These are phyloP conservation scores for Drosophila ironensis DNA, from an alignment of 1,140 invertebrate species.

Conservation along the genomic window DNA sequence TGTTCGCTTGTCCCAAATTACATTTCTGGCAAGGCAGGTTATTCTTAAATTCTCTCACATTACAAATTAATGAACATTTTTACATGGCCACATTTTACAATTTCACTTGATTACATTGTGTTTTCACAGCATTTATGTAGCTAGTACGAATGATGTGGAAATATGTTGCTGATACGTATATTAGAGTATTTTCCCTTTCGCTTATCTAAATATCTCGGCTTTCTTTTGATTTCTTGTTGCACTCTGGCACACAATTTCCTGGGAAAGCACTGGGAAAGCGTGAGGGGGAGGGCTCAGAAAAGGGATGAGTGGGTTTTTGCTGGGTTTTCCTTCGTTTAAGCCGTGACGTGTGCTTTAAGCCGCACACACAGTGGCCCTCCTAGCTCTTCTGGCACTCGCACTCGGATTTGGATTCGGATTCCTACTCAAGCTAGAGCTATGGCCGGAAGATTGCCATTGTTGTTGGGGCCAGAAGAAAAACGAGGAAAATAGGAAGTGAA, in stretches of 20 bases:
- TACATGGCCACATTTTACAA: no score
- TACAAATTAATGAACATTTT: no score
- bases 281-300: not conserved
- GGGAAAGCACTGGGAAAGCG: not conserved
- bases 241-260: conserved; percentile 48
- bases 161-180: no score
- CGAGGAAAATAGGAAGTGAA: not conserved
- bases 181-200: not conserved
- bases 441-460: conserved; percentile 25
- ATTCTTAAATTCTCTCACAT: not conserved
- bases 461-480: conserved; percentile 11
- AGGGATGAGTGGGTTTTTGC: not conserved
- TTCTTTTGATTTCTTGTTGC: conserved; percentile 31
- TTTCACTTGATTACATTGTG: no score
- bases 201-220: not conserved
- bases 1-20: not conserved
- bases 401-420: no score
- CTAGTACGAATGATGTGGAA: no score
- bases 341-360: conserved; percentile 39
- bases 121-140: no score
- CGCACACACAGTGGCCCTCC: no score
- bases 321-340: conserved; percentile 21
- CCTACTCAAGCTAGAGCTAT: conserved; percentile 4
- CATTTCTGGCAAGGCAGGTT: not conserved
- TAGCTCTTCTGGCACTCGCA: conserved; percentile 2